Evolutionary conservation across 2,888 invertebrate genomes (phyloP).

Genomic region (Therioaphis trifolii): DNA sequence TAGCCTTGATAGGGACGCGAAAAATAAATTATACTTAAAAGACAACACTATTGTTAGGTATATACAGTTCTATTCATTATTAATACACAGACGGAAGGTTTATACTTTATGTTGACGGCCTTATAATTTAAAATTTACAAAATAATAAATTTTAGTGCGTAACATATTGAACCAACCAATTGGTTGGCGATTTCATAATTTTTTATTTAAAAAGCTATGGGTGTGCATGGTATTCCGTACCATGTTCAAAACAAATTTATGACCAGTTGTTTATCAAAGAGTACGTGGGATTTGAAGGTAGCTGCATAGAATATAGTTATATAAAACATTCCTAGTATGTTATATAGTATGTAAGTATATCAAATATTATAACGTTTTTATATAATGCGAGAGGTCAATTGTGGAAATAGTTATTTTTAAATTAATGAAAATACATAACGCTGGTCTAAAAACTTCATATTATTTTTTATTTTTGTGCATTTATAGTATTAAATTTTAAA

Average conservation of each 20-base stretch:
- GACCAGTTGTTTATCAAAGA: conserved; percentile 32
- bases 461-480: no score
- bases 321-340: conserved; percentile 33
- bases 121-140: conserved; percentile 32
- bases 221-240: conserved; percentile 19
- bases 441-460: no score
- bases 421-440: no score
- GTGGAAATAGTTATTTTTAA: no score
- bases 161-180: background rate
- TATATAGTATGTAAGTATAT: background rate
- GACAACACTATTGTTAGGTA: background rate
- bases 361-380: no score
- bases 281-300: conserved; percentile 42
- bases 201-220: conserved; percentile 32
- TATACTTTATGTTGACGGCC: background rate
- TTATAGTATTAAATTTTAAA: background rate
- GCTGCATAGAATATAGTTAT: no score
- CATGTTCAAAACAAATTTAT: conserved; percentile 34
- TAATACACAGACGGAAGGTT: conserved; percentile 24
- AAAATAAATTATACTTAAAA: conserved; percentile 45
- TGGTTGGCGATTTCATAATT: conserved; percentile 30
- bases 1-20: conserved; percentile 33
- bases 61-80: conserved; percentile 6
- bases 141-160: background rate
- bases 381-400: no score